Percentiles rank a stretch among this genome's conserved stretches.
Evolutionary conservation across 2,888 invertebrate species (phyloP).

Genomic region (Spisula subtruncata): DNA sequence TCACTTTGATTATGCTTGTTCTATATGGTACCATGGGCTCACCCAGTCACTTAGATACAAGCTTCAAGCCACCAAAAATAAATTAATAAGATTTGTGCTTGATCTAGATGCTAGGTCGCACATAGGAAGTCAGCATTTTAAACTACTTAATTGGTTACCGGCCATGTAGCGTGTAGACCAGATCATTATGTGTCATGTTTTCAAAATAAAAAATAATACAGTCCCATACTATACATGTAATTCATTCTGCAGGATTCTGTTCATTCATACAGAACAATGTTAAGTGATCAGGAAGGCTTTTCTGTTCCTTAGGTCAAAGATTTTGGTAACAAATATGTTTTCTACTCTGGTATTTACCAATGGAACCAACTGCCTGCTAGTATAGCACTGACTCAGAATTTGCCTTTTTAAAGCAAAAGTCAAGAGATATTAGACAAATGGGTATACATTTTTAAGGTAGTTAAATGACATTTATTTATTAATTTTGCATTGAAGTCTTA

Average conservation of each 20-base stretch:
- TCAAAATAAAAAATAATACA: too few relatives aligned
- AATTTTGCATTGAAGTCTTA: too few relatives aligned
- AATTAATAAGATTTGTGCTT: conserved; percentile 45
- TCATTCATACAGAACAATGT: too few relatives aligned
- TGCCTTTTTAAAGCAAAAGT: neutral
- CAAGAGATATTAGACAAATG: neutral
- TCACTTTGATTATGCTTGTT: conserved; percentile 52
- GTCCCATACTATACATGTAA: too few relatives aligned
- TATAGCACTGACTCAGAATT: neutral
- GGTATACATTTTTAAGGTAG: neutral
- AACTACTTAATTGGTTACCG: neutral
- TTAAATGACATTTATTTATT: neutral
- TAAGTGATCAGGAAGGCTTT: too few relatives aligned
- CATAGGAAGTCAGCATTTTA: neutral
- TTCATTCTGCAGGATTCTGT: too few relatives aligned
- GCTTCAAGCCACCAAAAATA: conserved; percentile 44
- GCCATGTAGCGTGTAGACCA: neutral
- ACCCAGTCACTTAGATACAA: conserved; percentile 19
- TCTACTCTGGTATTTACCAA: too few relatives aligned
- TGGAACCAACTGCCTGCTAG: too few relatives aligned
- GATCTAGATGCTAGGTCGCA: neutral
- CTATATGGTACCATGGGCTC: conserved; percentile 36
- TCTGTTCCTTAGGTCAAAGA: too few relatives aligned
- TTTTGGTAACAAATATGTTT: too few relatives aligned
- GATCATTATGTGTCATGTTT: too few relatives aligned